Evolutionary conservation across 1,140 invertebrate species (phyloP).

Genomic region (Zeugodacus cucurbitae): DNA sequence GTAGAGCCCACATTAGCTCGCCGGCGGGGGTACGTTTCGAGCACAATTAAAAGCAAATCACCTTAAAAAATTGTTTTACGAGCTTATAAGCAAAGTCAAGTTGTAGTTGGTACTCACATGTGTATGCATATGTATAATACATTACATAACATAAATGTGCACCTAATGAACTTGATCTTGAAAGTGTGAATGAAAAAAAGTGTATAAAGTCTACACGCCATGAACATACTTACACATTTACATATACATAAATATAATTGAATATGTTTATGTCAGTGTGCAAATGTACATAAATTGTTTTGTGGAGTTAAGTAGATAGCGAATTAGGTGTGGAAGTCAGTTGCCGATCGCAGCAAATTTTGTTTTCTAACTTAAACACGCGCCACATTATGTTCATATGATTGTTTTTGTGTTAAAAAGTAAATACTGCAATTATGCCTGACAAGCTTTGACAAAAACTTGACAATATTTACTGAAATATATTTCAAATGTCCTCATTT

Average conservation of each 20-base stretch:
- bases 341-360: neutral
- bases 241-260: neutral
- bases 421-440: neutral
- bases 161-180: constrained; percentile 17
- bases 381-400: neutral
- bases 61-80: neutral
- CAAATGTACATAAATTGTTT: neutral
- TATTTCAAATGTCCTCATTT: too few relatives aligned
- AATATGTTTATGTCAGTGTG: neutral
- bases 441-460: too few relatives aligned
- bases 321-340: neutral
- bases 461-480: too few relatives aligned
- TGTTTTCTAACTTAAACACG: neutral
- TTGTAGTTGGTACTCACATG: neutral
- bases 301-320: neutral
- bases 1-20: neutral
- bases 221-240: neutral
- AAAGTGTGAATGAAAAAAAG: neutral
- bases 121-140: neutral
- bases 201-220: neutral
- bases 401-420: too few relatives aligned
- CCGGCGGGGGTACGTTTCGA: neutral
- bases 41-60: constrained; percentile 3
- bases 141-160: neutral
- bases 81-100: neutral